phyloP scores from a whole-genome alignment of 2,113 vertebrate species.

The Delphinapterus leucas region DNA sequence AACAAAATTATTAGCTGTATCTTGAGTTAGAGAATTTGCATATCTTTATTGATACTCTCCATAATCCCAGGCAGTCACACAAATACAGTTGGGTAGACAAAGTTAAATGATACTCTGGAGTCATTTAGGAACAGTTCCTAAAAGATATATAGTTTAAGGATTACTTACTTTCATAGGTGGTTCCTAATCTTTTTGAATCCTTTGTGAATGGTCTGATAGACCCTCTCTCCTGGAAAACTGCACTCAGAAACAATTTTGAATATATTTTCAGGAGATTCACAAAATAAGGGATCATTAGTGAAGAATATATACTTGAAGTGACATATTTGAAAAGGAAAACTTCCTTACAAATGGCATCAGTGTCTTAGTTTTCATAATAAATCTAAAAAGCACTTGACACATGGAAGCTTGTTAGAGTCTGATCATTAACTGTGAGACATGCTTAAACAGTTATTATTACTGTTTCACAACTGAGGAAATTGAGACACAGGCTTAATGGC shows the following conservation, averaged over 20 bases:
- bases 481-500: neutral
- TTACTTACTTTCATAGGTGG: neutral
- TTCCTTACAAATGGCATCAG: neutral
- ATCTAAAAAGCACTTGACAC: neutral
- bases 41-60: neutral
- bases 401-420: neutral
- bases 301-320: neutral
- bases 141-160: neutral
- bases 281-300: neutral
- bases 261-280: neutral
- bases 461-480: neutral
- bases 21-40: neutral
- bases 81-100: neutral
- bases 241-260: neutral
- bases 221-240: neutral
- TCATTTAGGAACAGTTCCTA: neutral
- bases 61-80: neutral
- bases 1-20: conserved; percentile 13
- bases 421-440: neutral
- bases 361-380: neutral
- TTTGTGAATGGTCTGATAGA: neutral
- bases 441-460: neutral
- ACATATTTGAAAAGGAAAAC: neutral
- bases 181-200: conserved; percentile 3
- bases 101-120: neutral